A percentile compares a stretch with the other conserved stretches of the same genome.
phyloP scores from a whole-genome alignment of 2,797 vertebrate species.

The Myripristis murdjan region DNA sequence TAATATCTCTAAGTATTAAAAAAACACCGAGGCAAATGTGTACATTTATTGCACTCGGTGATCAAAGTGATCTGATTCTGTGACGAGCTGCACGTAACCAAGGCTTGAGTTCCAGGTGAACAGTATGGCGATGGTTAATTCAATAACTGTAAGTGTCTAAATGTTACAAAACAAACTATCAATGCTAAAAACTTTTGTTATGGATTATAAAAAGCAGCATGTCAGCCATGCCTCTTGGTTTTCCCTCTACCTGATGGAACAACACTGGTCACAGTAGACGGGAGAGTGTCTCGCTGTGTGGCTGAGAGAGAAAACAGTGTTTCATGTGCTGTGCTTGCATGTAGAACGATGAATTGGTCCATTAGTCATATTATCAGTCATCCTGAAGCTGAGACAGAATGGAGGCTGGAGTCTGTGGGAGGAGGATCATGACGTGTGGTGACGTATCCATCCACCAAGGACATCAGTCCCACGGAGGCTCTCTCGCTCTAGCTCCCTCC shows the following conservation, averaged over 20 bases:
- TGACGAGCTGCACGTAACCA: constrained; percentile 1
- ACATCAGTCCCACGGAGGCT: constrained; percentile 3
- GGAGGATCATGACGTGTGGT: constrained; percentile 44
- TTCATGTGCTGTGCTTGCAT: constrained; percentile 13
- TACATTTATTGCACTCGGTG: background rate
- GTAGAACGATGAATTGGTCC: constrained; percentile 34
- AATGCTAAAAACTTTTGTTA: background rate
- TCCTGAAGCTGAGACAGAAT: constrained; percentile 43
- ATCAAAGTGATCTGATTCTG: constrained; percentile 15
- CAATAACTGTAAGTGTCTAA: constrained; percentile 12
- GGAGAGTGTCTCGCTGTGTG: background rate
- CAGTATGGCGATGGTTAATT: background rate
- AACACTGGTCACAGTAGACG: constrained; percentile 7
- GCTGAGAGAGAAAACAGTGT: background rate
- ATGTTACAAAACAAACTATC: constrained; percentile 9
- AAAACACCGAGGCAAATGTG: constrained; percentile 19
- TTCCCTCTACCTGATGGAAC: background rate
- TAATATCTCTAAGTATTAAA: constrained; percentile 4
- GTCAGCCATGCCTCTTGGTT: background rate
- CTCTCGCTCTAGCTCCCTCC: constrained; percentile 10
- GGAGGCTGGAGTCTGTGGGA: constrained; percentile 57
- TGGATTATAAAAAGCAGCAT: background rate
- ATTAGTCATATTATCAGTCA: constrained; percentile 60
- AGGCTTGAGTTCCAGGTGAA: background rate
- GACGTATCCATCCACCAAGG: constrained; percentile 22